Base-by-base conservation (phyloP, 2,888 invertebrate genomes). In the Diadegma fenestrale region DNA sequence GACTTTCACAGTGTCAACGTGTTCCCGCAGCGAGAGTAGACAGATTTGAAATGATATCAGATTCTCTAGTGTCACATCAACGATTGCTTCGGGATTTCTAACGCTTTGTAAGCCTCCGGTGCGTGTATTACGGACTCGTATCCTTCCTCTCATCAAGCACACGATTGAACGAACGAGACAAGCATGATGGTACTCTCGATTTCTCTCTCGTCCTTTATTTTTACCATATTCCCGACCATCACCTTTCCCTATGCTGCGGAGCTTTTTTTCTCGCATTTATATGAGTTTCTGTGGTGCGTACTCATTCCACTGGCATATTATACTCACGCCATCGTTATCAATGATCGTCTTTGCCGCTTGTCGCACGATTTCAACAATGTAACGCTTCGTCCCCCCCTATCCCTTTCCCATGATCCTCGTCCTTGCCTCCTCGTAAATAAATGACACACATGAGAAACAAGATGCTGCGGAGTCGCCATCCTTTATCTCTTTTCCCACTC, bases 131-230 rank as follows among this genome's bases (percentile, higher is more conserved):
- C n/a, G 26, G 26, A 7, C 12, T 71, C 22, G 37, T 64, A 54
- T 76, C 63, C 64, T 22, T 64, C 54, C 33, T 8, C 30, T 51
- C 51, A 84, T 68, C 72, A 81, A 81, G 73, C 81, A 68, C 77
- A 78, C 78, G 84, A 84, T 84, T 73, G 61, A 84, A 33, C 77
- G 80, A 78, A 81, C 84, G 77, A 73, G 84, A 81, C 84, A 84
- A 69, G 80, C 84, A 76, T 68, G 58, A 78, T 68, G 58, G 43
- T 78, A 81, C 81, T 81, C 84, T 81, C 81, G 80, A 78, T 84
- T 81, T 84, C 76, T 84, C 78, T 77, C 78, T 78, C 61, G 22
- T 82, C 72, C 68, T 82, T 78, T 73, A 78, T 77, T 78, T 78
- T 61, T 66, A 77, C 54, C 12, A 7, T 26, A 22, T 19, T 19